These are phyloP conservation scores for Julus scanicus DNA, from an alignment of 2,888 invertebrate genomes.

Conservation along the genomic window DNA sequence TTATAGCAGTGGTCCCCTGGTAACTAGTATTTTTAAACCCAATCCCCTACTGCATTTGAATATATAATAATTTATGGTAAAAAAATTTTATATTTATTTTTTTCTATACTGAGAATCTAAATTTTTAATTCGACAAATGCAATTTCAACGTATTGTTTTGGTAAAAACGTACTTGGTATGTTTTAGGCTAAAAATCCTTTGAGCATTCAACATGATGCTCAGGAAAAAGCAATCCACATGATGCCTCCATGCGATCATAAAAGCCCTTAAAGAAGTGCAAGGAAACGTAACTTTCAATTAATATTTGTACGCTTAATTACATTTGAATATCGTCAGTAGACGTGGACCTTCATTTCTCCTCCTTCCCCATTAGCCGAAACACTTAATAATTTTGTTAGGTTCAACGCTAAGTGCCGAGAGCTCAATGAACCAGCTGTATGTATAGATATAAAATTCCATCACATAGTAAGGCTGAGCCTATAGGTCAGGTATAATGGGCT, in stretches of 20 bases:
- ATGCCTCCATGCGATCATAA: neutral
- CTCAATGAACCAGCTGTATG: neutral
- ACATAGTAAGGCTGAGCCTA: neutral
- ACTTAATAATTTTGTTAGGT: neutral
- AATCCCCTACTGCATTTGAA: too few relatives aligned
- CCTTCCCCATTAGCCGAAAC: conserved; percentile 23
- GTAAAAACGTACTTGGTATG: too few relatives aligned
- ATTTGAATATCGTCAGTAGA: conserved; percentile 29
- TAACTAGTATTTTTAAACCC: too few relatives aligned
- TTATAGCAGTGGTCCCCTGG: too few relatives aligned
- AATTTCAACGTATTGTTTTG: too few relatives aligned
- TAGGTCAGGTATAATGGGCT: neutral
- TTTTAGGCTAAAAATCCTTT: too few relatives aligned
- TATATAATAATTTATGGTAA: too few relatives aligned
- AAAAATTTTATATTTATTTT: too few relatives aligned
- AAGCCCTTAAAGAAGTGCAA: neutral
- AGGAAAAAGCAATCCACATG: neutral
- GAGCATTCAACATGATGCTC: neutral
- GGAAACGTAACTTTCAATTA: conserved; percentile 30
- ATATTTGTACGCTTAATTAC: conserved; percentile 39
- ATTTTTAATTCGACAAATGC: too few relatives aligned
- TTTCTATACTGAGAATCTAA: too few relatives aligned
- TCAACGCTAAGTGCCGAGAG: conserved; percentile 5
- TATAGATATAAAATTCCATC: neutral
- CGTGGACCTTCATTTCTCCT: neutral